These are phyloP conservation scores for Neodiprion pinetum DNA, from an alignment of 1,140 invertebrate genomes.

Conservation along the genomic window DNA sequence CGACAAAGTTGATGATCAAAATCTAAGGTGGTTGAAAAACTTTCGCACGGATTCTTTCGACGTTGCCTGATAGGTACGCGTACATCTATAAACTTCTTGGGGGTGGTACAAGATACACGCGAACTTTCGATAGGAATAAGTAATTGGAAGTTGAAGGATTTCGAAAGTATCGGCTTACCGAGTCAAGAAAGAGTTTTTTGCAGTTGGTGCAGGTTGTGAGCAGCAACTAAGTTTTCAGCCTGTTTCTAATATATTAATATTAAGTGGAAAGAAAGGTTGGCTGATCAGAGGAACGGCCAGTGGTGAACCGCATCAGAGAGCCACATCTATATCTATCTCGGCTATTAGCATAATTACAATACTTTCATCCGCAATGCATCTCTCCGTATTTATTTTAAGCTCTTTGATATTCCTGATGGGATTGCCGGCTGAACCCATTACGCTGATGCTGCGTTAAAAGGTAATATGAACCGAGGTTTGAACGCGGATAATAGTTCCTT, in stretches of 20 bases:
- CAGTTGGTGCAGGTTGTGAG: neutral
- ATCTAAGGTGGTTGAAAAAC: no score
- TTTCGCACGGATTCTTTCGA: no score
- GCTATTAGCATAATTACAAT: constrained; percentile 65
- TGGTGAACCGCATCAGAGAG: constrained; percentile 58
- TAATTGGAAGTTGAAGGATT: neutral
- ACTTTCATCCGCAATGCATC: constrained; percentile 55
- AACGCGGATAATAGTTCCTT: neutral
- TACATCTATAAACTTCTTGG: no score
- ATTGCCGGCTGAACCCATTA: constrained; percentile 57
- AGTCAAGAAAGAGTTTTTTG: neutral
- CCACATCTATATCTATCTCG: constrained; percentile 24
- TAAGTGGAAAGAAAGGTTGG: constrained; percentile 55
- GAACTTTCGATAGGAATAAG: neutral
- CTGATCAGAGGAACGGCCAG: constrained; percentile 55
- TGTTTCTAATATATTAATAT: constrained; percentile 43
- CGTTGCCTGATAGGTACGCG: no score
- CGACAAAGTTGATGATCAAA: no score
- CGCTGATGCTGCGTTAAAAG: constrained; percentile 45
- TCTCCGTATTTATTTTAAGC: constrained; percentile 60
- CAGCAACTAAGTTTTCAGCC: neutral
- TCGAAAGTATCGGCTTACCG: constrained; percentile 7
- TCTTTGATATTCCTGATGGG: constrained; percentile 52
- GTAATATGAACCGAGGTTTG: constrained; percentile 1
- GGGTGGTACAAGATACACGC: no score